These are phyloP conservation scores for Zosterops japonicus DNA, from an alignment of 2,113 vertebrate genomes.

Conservation along the genomic window DNA sequence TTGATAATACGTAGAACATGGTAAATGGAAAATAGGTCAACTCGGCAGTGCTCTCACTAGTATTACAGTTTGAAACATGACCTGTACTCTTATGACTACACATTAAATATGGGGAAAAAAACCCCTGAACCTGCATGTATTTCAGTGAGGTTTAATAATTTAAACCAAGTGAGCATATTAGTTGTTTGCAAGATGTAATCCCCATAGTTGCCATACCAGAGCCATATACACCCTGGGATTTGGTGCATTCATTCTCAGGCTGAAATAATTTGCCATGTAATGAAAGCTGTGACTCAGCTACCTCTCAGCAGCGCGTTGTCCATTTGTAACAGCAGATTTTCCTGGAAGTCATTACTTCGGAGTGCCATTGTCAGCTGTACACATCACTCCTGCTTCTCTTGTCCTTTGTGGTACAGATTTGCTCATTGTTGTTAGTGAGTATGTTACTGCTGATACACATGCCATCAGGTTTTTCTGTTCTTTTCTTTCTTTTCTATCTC, in stretches of 20 bases:
- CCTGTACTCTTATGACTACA: not conserved
- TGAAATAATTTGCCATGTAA: constrained; percentile 6
- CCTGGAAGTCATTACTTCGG: constrained; percentile 51
- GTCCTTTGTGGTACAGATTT: constrained; percentile 17
- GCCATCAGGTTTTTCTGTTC: constrained; percentile 24
- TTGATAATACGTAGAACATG: not conserved
- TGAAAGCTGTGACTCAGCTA: not conserved
- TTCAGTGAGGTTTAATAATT: not conserved
- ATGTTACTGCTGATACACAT: constrained; percentile 3
- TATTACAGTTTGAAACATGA: not conserved
- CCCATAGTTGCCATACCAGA: not conserved
- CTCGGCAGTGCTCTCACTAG: not conserved
- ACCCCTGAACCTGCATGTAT: not conserved
- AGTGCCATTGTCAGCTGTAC: constrained; percentile 7
- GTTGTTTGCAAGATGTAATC: not conserved
- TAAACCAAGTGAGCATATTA: not conserved
- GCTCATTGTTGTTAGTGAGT: not conserved
- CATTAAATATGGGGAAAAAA: not conserved
- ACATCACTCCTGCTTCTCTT: not conserved
- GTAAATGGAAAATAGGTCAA: constrained; percentile 14
- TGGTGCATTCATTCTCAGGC: not conserved
- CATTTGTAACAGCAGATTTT: constrained; percentile 33
- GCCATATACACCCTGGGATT: not conserved
- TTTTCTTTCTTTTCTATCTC: constrained; percentile 22
- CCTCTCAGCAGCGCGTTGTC: not conserved